These are phyloP conservation scores for Neopelma chrysocephalum DNA, from an alignment of 2,797 vertebrate genomes.

Conservation along the genomic window DNA sequence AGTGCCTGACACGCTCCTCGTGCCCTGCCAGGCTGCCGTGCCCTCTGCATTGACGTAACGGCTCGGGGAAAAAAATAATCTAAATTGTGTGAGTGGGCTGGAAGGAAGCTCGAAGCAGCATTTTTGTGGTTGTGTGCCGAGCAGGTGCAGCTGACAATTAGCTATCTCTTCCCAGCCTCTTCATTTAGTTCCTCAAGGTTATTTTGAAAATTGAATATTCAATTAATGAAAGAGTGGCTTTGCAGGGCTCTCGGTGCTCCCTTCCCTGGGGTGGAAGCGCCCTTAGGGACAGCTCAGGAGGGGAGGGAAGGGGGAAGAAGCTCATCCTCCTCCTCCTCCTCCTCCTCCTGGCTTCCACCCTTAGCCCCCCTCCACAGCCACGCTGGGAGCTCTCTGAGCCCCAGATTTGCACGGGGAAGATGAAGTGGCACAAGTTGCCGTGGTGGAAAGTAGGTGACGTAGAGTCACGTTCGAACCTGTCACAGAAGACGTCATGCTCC, in stretches of 20 bases:
- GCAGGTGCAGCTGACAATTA: constrained; percentile 72
- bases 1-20: rapidly evolving
- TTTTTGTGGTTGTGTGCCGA: constrained; percentile 11
- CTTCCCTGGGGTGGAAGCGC: background rate
- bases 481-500: background rate
- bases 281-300: background rate
- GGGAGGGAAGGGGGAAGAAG: background rate
- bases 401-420: background rate
- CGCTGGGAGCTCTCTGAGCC: background rate
- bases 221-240: constrained; percentile 63
- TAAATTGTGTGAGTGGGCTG: constrained; percentile 41
- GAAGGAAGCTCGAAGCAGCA: constrained; percentile 45
- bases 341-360: background rate
- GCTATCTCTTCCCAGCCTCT: constrained; percentile 63
- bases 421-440: background rate
- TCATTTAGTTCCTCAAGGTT: constrained; percentile 73
- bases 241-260: constrained; percentile 14
- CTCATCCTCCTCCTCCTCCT: background rate
- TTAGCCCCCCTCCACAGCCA: background rate
- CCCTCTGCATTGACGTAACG: background rate
- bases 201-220: constrained; percentile 70
- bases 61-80: background rate
- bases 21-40: background rate
- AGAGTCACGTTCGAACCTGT: constrained; percentile 9
- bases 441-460: constrained; percentile 49